phyloP scores from a whole-genome alignment of 2,888 invertebrate species.

The Rotaria sp. region DNA sequence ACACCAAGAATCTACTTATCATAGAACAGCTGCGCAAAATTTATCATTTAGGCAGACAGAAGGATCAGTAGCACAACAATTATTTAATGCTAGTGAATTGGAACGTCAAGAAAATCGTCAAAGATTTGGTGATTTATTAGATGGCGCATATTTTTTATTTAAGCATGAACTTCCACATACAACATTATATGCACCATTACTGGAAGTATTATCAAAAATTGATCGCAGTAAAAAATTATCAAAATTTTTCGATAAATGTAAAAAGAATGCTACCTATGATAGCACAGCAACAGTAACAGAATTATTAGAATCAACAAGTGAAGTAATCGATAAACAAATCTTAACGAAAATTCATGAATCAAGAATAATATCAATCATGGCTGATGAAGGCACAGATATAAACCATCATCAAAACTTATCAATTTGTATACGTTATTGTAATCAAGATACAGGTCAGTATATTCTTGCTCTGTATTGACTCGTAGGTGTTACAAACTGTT shows the following conservation, averaged over 20 bases:
- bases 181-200: too few relatives aligned
- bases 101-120: conserved; percentile 6
- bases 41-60: neutral
- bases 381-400: neutral
- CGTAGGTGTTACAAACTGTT: neutral
- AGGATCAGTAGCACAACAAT: neutral
- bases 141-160: neutral
- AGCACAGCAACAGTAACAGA: too few relatives aligned
- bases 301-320: too few relatives aligned
- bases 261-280: too few relatives aligned
- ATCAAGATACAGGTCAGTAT: neutral
- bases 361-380: neutral
- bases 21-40: neutral
- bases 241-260: too few relatives aligned
- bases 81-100: neutral
- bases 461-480: neutral
- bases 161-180: neutral
- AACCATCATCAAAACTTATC: neutral
- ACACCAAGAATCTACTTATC: neutral
- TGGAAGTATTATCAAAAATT: too few relatives aligned
- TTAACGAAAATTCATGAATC: neutral
- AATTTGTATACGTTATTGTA: neutral
- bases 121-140: neutral
- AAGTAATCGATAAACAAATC: too few relatives aligned
- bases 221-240: too few relatives aligned